Conservation (phyloP, 2,888 invertebrate genomes). For the Carcina quercana region DNA sequence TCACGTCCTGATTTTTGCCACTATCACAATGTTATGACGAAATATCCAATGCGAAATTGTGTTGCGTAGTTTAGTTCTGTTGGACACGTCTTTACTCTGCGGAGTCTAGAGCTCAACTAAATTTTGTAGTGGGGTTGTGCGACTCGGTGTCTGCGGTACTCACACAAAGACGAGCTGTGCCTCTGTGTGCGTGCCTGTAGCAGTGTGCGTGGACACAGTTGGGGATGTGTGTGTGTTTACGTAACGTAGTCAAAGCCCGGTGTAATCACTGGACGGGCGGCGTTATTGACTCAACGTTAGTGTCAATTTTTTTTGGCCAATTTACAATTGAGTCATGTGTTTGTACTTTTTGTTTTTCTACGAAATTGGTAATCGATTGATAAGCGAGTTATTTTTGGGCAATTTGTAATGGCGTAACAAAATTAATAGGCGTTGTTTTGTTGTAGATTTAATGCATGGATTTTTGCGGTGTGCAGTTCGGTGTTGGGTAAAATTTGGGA, state of each 20-base stretch:
- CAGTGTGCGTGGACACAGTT: slow-evolving; percentile 15
- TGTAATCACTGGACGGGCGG: slow-evolving; percentile 53
- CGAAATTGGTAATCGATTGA: slow-evolving; percentile 42
- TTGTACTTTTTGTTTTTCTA: slow-evolving; percentile 41
- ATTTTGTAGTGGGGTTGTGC: slow-evolving; percentile 67
- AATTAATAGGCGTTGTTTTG: slow-evolving; percentile 18
- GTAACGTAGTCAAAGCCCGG: slow-evolving; percentile 52
- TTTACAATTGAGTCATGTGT: slow-evolving; percentile 65
- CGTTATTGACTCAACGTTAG: slow-evolving; percentile 62
- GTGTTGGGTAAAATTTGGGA: background rate
- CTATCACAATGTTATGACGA: slow-evolving; percentile 71
- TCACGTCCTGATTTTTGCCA: slow-evolving; percentile 60
- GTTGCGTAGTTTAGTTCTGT: slow-evolving; percentile 40
- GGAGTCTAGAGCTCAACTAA: slow-evolving; percentile 62
- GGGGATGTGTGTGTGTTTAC: slow-evolving; percentile 49
- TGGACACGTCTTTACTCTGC: slow-evolving; percentile 47
- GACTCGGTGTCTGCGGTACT: slow-evolving; percentile 53
- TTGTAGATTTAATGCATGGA: slow-evolving; percentile 10
- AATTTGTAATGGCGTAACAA: slow-evolving; percentile 26
- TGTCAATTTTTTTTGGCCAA: slow-evolving; percentile 64
- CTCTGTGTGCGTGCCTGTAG: slow-evolving; percentile 34
- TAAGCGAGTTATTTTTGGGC: slow-evolving; percentile 30
- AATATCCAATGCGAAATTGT: slow-evolving; percentile 59
- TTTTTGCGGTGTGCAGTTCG: background rate
- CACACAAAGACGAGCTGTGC: slow-evolving; percentile 30